Evolutionary conservation across 2,797 vertebrate species (phyloP).

Genomic region (Martes flavigula): DNA sequence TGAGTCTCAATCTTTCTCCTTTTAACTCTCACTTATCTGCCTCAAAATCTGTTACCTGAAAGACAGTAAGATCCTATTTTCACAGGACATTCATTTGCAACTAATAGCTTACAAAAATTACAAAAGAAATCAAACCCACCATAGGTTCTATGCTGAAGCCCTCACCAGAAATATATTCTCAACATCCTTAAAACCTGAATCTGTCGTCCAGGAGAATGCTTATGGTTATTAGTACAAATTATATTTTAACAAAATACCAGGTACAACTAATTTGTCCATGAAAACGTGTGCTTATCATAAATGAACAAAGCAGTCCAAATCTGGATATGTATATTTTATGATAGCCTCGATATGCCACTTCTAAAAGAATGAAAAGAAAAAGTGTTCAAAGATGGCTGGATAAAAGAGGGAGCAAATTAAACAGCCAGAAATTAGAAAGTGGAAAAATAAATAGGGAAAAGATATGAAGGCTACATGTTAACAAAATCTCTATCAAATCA

Average conservation of each 20-base stretch:
- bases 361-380: background rate
- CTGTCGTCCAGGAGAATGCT: background rate
- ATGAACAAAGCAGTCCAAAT: background rate
- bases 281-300: background rate
- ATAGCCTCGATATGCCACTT: background rate
- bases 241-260: conserved; percentile 15
- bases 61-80: conserved; percentile 26
- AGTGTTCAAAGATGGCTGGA: background rate
- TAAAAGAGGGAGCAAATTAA: background rate
- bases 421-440: background rate
- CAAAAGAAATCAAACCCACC: background rate
- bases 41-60: background rate
- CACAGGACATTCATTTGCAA: background rate
- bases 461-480: background rate
- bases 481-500: background rate
- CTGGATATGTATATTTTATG: background rate
- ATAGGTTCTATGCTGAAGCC: background rate
- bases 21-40: background rate
- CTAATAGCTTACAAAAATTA: background rate
- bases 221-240: background rate
- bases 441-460: background rate
- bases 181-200: background rate
- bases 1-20: background rate
- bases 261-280: conserved; percentile 20
- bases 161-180: conserved; percentile 14